Evolutionary conservation across 2,888 invertebrate genomes (phyloP).

Genomic region (Tipula vernalis): DNA sequence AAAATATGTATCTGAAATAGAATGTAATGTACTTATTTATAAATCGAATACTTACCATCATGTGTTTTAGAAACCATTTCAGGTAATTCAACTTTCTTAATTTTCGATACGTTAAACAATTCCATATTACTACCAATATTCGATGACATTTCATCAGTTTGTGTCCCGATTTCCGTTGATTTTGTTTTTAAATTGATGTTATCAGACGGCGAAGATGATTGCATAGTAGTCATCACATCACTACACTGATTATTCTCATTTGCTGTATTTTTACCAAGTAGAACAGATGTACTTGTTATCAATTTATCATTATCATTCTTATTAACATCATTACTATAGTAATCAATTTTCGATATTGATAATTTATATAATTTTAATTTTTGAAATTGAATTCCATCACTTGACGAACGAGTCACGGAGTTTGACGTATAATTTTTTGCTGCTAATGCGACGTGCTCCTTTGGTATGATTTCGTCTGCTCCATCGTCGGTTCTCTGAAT

Average conservation of each 20-base stretch:
- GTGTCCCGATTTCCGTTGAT: neutral
- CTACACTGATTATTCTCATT: neutral
- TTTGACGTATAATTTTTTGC: constrained; percentile 20
- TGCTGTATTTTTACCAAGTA: neutral
- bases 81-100: constrained; percentile 33
- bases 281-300: neutral
- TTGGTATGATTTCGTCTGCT: constrained; percentile 20
- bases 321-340: constrained; percentile 29
- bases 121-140: neutral
- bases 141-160: neutral
- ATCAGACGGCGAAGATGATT: neutral
- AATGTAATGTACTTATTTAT: neutral
- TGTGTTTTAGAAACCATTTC: constrained; percentile 6
- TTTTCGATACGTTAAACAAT: constrained; percentile 33
- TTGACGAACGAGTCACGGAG: constrained; percentile 10
- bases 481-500: neutral
- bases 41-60: neutral
- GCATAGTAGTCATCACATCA: neutral
- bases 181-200: neutral
- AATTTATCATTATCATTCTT: neutral
- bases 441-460: constrained; percentile 19
- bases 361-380: constrained; percentile 19
- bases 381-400: neutral
- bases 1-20: neutral
- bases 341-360: constrained; percentile 25